Evolutionary conservation across 1,140 invertebrate species (phyloP).

Genomic region (Gryon sp.): DNA sequence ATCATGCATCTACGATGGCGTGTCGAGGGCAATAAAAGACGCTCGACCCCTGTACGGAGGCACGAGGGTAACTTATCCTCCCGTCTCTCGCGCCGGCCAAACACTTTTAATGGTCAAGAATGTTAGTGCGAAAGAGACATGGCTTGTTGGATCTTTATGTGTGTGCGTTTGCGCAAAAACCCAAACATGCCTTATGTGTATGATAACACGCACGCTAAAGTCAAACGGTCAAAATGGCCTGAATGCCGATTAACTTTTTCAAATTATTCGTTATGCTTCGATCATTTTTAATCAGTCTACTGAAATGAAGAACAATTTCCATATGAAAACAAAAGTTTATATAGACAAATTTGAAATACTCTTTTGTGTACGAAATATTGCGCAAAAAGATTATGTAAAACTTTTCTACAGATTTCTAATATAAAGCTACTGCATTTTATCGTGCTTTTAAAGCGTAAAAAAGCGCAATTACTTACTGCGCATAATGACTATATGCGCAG

Average conservation of each 20-base stretch:
- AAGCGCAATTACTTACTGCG: too few species aligned
- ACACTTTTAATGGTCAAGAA: slow-evolving; percentile 38
- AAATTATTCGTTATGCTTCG: slow-evolving; percentile 50
- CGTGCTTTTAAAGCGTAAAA: too few species aligned
- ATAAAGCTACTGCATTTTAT: too few species aligned
- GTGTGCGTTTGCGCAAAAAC: slow-evolving; percentile 1
- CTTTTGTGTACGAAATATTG: too few species aligned
- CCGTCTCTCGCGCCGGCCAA: slow-evolving; percentile 14
- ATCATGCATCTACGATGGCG: slow-evolving; percentile 49
- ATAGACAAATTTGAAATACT: too few species aligned
- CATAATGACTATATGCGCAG: too few species aligned
- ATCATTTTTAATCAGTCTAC: too few species aligned
- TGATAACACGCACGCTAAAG: slow-evolving; percentile 53
- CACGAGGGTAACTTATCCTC: slow-evolving; percentile 45
- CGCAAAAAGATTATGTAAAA: too few species aligned
- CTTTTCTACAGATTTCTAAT: too few species aligned
- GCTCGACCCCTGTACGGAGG: slow-evolving; percentile 34
- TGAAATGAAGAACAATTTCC: too few species aligned
- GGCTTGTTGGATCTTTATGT: slow-evolving; percentile 1
- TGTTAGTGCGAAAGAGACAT: slow-evolving; percentile 44
- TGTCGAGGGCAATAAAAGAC: slow-evolving; percentile 55
- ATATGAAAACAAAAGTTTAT: too few species aligned
- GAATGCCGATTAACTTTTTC: slow-evolving; percentile 4
- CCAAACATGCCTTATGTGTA: slow-evolving; percentile 27
- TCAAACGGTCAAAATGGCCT: slow-evolving; percentile 42